Conservation (phyloP, 2,888 invertebrate genomes). For the Pristionchus japonicus region DNA sequence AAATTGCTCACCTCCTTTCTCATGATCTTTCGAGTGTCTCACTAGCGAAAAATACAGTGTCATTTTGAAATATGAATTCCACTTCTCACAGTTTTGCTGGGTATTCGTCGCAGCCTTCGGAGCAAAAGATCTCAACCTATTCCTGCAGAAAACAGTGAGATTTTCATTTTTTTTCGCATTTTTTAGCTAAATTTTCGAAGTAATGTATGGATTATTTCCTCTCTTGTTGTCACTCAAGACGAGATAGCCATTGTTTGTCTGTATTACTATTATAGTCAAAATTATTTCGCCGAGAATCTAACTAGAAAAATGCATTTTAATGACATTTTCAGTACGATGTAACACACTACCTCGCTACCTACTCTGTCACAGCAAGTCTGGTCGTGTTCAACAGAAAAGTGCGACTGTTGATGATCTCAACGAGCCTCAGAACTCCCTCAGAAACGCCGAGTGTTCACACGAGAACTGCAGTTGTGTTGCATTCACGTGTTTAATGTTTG, state of each 20-base stretch:
- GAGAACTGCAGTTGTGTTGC: background rate
- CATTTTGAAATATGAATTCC: background rate
- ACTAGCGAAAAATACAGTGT: too few relatives aligned
- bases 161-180: background rate
- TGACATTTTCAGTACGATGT: background rate
- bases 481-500: too few relatives aligned
- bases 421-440: background rate
- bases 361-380: background rate
- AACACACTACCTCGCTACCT: background rate
- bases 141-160: background rate
- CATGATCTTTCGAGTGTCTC: too few relatives aligned
- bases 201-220: too few relatives aligned
- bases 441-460: background rate
- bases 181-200: background rate
- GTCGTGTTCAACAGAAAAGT: background rate
- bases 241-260: too few relatives aligned
- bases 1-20: too few relatives aligned
- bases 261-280: too few relatives aligned
- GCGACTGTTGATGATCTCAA: background rate
- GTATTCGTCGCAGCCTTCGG: background rate
- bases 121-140: background rate
- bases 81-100: constrained; percentile 6
- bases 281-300: too few relatives aligned
- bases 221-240: too few relatives aligned
- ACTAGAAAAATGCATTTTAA: too few relatives aligned